Base-by-base conservation (phyloP, 2,888 invertebrate species). In the Onthophagus sagittarius region DNA sequence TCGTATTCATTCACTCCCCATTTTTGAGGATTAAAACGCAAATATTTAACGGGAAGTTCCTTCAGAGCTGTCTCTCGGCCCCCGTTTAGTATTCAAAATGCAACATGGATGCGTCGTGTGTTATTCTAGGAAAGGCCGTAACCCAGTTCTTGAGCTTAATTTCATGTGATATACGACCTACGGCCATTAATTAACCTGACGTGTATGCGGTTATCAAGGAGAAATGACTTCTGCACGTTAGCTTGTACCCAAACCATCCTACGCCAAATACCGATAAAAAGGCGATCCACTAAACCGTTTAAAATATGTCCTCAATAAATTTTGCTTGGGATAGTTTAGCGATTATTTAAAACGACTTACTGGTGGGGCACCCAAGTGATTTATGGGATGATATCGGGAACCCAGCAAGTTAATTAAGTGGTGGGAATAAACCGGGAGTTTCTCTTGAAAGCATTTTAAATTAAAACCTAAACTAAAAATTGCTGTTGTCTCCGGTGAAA, bases 261-360 rank as follows among this genome's bases (percentile, higher is more conserved):
- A 6, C 14, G 14, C 14, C 15, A 63, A 63, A 15, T 63, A 13
- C 63, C 14, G 63, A 63, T 15, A 63, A 63, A 63, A 14, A 63
- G 63, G 39, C 39, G 39, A 53, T 53, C 39, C 39, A 14, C 15
- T 64, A 64, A 64, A 64, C 9, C 64, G 7, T 64, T 64, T 15
- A 15, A 23, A 64, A 64, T 64, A 64, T 23, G 64, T 64, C 15
- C 64, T 23, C 64, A 15, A 64, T 64, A 64, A 64, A 64, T 64
- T 64, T 15, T 11, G 23, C 23, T 11, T 64, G 64, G 64, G 64
- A 64, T 64, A 64, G 64, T 64, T 64, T 64, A 64, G 64, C 64
- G 15, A 64, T 64, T 64, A 64, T 64, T 64, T 64, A 31, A 67
- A 67, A 23, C 67, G 31, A n/a, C 15, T 31, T 15, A 32, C 23